A percentile compares a stretch with the other conserved stretches of the same genome.
phyloP scores from a whole-genome alignment of 2,888 invertebrate species.

The Synergus japonicus region DNA sequence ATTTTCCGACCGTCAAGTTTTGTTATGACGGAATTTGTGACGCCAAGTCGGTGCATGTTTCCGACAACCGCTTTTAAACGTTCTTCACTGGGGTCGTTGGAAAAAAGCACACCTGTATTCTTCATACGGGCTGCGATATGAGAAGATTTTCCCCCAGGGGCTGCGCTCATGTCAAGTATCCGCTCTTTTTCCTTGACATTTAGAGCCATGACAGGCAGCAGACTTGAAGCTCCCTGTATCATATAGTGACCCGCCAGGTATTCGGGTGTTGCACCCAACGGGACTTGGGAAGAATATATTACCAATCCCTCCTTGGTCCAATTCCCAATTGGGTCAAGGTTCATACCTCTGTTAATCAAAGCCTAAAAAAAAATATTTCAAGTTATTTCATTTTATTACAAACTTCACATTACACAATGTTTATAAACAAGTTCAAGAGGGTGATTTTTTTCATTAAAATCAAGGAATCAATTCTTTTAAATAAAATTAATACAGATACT shows the following conservation, averaged over 20 bases:
- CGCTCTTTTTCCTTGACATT: slow-evolving; percentile 97
- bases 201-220: slow-evolving; percentile 98
- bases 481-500: no score
- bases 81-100: slow-evolving; percentile 96
- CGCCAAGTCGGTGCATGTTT: slow-evolving; percentile 97
- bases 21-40: slow-evolving; percentile 94
- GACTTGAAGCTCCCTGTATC: slow-evolving; percentile 96
- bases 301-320: slow-evolving; percentile 99
- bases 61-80: slow-evolving; percentile 95
- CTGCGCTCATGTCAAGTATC: slow-evolving; percentile 97
- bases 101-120: slow-evolving; percentile 96
- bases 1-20: slow-evolving; percentile 94
- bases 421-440: no score
- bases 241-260: slow-evolving; percentile 99
- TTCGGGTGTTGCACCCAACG: slow-evolving; percentile 98
- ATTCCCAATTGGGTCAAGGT: slow-evolving; percentile 98
- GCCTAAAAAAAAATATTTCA: slow-evolving; percentile 78
- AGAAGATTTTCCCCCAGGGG: slow-evolving; percentile 99
- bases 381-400: neutral
- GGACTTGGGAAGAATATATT: slow-evolving; percentile 96
- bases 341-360: slow-evolving; percentile 97
- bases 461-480: no score
- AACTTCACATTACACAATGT: no score
- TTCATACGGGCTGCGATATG: slow-evolving; percentile 99
- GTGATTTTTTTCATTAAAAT: no score